Conservation (phyloP, 1,140 invertebrate genomes). For the Zaprionus taronus region DNA sequence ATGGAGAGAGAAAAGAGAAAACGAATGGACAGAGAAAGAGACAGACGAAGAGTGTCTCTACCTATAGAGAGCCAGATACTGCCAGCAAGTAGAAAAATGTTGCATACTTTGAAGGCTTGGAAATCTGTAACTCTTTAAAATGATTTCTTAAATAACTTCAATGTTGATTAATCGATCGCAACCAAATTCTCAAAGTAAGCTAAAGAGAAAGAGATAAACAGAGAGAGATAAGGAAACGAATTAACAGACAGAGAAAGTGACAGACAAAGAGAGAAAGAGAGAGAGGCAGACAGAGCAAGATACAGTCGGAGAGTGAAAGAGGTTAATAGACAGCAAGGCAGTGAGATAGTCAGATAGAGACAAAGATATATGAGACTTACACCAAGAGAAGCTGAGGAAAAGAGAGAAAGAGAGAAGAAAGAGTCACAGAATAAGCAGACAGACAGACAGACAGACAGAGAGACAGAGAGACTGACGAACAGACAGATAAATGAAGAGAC, state of each 20-base stretch:
- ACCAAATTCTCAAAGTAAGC: background rate
- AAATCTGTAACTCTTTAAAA: too few relatives aligned
- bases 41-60: background rate
- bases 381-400: background rate
- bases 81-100: background rate
- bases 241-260: background rate
- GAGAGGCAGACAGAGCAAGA: too few relatives aligned
- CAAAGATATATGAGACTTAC: too few relatives aligned
- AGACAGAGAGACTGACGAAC: background rate
- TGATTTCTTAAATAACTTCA: too few relatives aligned
- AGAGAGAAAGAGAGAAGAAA: background rate
- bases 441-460: background rate
- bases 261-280: background rate
- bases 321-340: too few relatives aligned
- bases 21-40: background rate
- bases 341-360: too few relatives aligned
- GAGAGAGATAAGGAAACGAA: background rate
- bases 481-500: background rate
- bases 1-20: background rate
- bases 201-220: background rate
- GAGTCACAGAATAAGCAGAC: background rate
- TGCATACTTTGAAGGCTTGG: too few relatives aligned
- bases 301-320: too few relatives aligned
- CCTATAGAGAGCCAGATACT: too few relatives aligned
- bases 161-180: too few relatives aligned